These are phyloP conservation scores for Actinemys pallida DNA, from an alignment of 2,113 vertebrate genomes.

Conservation along the genomic window DNA sequence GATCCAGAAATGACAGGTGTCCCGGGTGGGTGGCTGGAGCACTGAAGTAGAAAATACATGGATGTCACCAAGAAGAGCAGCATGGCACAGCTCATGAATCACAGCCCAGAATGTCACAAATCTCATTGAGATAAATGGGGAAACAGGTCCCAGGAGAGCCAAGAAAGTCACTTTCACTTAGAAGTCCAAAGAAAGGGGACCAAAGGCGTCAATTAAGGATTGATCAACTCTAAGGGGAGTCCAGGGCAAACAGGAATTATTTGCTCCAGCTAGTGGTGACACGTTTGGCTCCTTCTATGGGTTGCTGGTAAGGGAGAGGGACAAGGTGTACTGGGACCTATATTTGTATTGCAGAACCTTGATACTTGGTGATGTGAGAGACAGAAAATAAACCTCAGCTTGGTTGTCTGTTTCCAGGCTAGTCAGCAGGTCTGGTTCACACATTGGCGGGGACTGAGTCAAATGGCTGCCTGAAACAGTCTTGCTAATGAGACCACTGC, in stretches of 20 bases:
- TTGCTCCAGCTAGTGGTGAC: neutral
- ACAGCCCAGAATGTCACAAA: conserved; percentile 20
- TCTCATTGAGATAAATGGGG: conserved; percentile 77
- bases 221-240: accelerated
- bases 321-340: neutral
- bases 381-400: neutral
- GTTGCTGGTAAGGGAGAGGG: neutral
- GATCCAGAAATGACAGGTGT: neutral
- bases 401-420: neutral
- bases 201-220: neutral
- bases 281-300: neutral
- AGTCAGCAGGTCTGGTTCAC: neutral
- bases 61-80: neutral
- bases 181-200: accelerated
- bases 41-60: conserved; percentile 26
- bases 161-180: conserved; percentile 63
- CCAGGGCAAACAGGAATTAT: neutral
- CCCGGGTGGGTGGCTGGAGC: neutral
- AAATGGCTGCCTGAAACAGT: neutral
- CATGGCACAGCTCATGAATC: conserved; percentile 64
- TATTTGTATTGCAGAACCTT: neutral
- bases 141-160: neutral
- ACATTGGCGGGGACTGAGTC: neutral
- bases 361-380: neutral
- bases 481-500: neutral